Base-by-base conservation (phyloP, 2,113 vertebrate genomes). In the Anser brachyrhynchus region DNA sequence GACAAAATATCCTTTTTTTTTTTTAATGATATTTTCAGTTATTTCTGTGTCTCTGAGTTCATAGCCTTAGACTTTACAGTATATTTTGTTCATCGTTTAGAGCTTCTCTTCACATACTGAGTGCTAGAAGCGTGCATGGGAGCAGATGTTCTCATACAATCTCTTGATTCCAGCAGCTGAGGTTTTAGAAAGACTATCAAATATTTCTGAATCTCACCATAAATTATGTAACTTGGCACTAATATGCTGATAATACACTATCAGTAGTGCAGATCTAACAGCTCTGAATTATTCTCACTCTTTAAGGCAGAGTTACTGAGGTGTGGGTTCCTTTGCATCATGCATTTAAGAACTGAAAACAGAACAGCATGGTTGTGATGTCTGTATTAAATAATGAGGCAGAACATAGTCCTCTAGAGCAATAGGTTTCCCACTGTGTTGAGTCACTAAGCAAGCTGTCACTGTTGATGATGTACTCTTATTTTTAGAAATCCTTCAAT, bases 401-500 rank as follows among this genome's bases (percentile, higher is more conserved):
- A 97, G 95, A 97, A 95, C 88, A 95, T 39, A 97, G 67, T 91
- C 91, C 84, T 96, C 96, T 85, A 95, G 92, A 96, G 90, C 95
- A 96, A 92, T 93, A 96, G 95, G 88, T 96, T 84, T 79, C 94
- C 95, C 69, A 91, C 85, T 92, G 90, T 96, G 94, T 94, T 93
- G 96, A 95, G 85, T 94, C 92, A 96, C 90, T 95, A 87, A 86
- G 84, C 95, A 96, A 94, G 95, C 96, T 96, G 97, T 97, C 94
- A 95, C 70, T 95, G 90, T 88, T 77, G 95, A 92, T 96, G 87
- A 97, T 96, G 90, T 94, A 90, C 93, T 91, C 65, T 95, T 97
- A 94, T 96, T 97, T 97, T 97, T 97, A 97, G 94, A 96, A 97
- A 96, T 89, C 88, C 75, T 97, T 96, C 71, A 87, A 70, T 96